Evolutionary conservation across 2,888 invertebrate genomes (phyloP).

Genomic region (Microplitis deprimator): DNA sequence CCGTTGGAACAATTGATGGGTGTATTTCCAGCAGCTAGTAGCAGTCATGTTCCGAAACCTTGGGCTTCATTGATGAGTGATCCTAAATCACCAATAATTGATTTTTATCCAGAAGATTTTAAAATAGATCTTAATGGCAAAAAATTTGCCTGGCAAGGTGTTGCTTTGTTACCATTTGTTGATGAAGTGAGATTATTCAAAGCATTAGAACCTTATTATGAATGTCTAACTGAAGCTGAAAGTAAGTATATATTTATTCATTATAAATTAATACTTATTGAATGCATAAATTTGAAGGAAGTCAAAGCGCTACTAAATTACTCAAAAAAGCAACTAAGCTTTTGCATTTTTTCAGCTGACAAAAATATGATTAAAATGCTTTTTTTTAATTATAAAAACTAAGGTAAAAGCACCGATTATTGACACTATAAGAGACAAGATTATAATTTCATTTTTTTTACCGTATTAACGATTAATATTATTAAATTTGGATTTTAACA

Average conservation of each 20-base stretch:
- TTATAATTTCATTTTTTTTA: too few relatives aligned
- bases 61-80: conserved; percentile 96
- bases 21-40: conserved; percentile 98
- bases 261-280: not conserved
- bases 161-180: conserved; percentile 97
- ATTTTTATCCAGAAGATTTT: conserved; percentile 98
- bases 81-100: conserved; percentile 93
- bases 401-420: too few relatives aligned
- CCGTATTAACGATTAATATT: too few relatives aligned
- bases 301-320: too few relatives aligned
- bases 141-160: conserved; percentile 99
- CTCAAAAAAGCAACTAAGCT: too few relatives aligned
- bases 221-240: conserved; percentile 86
- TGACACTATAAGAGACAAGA: too few relatives aligned
- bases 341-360: too few relatives aligned
- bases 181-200: conserved; percentile 91
- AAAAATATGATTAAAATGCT: too few relatives aligned
- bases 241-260: conserved; percentile 71
- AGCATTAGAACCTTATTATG: conserved; percentile 87
- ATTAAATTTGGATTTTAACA: not conserved
- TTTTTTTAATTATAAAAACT: too few relatives aligned
- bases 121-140: conserved; percentile 99
- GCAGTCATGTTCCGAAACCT: conserved; percentile 91
- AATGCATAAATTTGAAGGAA: too few relatives aligned
- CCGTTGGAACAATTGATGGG: conserved; percentile 99